Percentiles rank a stretch among this genome's conserved stretches.
Conservation (phyloP, 2,113 vertebrate genomes). For the Zosterops japonicus region DNA sequence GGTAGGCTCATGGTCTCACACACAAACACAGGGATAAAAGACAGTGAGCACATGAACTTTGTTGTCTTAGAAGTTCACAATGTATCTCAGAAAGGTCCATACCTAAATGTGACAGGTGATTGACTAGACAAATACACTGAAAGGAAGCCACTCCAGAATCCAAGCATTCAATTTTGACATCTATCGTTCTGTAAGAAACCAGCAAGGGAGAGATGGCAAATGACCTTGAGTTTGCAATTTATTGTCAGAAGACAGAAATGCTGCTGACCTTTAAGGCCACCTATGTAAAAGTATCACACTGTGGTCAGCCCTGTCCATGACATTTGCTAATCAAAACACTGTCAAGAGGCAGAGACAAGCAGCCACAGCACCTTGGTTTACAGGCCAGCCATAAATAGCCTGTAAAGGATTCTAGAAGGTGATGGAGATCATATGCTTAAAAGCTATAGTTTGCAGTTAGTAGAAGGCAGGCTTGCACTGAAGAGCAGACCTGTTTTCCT, state of each 20-base stretch:
- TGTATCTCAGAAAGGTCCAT: neutral
- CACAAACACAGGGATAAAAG: neutral
- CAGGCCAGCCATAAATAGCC: neutral
- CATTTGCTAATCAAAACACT: neutral
- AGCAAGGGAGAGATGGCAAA: neutral
- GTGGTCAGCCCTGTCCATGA: neutral
- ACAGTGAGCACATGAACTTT: accelerated
- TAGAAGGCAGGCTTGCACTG: neutral
- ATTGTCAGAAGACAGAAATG: neutral
- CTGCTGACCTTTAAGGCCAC: neutral
- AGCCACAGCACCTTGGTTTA: neutral
- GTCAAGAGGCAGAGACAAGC: neutral
- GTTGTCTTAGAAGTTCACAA: neutral
- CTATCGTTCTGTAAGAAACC: neutral
- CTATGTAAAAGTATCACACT: accelerated
- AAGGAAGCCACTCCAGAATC: neutral
- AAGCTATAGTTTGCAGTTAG: neutral
- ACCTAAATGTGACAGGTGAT: neutral
- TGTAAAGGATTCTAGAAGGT: neutral
- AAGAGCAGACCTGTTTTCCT: neutral
- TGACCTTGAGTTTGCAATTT: neutral
- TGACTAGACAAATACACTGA: neutral
- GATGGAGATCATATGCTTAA: neutral
- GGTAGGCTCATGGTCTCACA: neutral
- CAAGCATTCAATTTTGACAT: neutral